A percentile compares a stretch with the other conserved stretches of the same genome.
These are phyloP conservation scores for Kryptopterus vitreolus DNA, from an alignment of 2,797 vertebrate genomes.

Conservation along the genomic window DNA sequence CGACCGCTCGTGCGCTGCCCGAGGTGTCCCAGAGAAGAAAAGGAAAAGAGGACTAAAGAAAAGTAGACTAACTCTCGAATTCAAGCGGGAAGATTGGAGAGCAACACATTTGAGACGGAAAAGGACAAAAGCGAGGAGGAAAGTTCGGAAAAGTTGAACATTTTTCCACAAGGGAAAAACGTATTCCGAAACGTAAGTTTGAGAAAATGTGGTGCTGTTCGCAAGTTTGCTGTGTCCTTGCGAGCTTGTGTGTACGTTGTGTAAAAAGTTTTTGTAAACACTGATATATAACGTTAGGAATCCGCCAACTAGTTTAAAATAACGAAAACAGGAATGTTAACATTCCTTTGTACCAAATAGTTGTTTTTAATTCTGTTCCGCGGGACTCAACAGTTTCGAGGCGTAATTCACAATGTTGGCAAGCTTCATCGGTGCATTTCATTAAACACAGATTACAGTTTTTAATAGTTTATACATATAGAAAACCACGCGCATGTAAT, in stretches of 20 bases:
- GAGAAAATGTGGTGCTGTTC: slow-evolving; percentile 36
- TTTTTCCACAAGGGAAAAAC: slow-evolving; percentile 41
- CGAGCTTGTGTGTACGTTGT: background rate
- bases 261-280: slow-evolving; percentile 54
- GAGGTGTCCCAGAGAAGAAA: slow-evolving; percentile 59
- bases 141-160: slow-evolving; percentile 45
- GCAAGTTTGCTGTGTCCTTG: slow-evolving; percentile 6
- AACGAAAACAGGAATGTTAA: background rate
- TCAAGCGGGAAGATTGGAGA: background rate
- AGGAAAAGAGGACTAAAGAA: slow-evolving; percentile 56
- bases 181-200: slow-evolving; percentile 69
- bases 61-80: slow-evolving; percentile 19
- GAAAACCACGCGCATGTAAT: background rate
- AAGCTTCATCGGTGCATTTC: background rate
- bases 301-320: background rate
- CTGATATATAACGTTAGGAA: slow-evolving; percentile 29
- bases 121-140: slow-evolving; percentile 50
- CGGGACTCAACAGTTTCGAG: background rate
- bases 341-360: background rate
- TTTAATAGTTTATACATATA: background rate
- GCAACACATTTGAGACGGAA: slow-evolving; percentile 67
- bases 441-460: background rate
- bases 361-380: background rate
- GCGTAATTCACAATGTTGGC: background rate
- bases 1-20: slow-evolving; percentile 60